Conservation (phyloP, 2,888 invertebrate species). For the Apotomis turbidana region DNA sequence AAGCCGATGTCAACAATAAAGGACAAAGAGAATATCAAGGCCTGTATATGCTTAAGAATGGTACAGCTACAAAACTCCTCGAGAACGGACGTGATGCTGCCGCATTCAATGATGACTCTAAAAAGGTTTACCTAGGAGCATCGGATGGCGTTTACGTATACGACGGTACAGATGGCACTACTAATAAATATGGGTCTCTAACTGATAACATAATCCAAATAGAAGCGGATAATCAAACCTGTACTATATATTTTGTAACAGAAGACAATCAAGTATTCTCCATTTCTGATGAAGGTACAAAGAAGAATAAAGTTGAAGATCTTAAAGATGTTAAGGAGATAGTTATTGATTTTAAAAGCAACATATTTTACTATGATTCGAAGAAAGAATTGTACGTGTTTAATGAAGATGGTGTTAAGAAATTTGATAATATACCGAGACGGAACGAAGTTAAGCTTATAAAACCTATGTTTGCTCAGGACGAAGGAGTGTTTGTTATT, state of each 20-base stretch:
- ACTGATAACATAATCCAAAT: constrained; percentile 27
- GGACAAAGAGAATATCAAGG: constrained; percentile 20
- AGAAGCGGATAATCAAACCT: constrained; percentile 33
- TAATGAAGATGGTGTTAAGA: constrained; percentile 8
- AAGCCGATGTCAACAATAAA: constrained; percentile 29
- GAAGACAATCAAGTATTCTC: constrained; percentile 20
- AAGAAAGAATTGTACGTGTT: constrained; percentile 14
- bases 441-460: constrained; percentile 16
- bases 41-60: constrained; percentile 6
- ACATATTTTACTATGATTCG: constrained; percentile 20
- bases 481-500: constrained; percentile 14
- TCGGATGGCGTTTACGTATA: constrained; percentile 31
- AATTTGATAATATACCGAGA: constrained; percentile 20
- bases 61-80: constrained; percentile 15
- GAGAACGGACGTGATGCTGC: constrained; percentile 26
- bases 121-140: constrained; percentile 32
- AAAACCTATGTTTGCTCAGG: constrained; percentile 25
- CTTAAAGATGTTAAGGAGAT: constrained; percentile 18
- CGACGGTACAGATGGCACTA: constrained; percentile 5
- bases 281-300: constrained; percentile 9
- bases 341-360: constrained; percentile 22
- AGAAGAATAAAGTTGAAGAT: constrained; percentile 12
- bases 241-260: constrained; percentile 13
- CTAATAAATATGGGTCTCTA: constrained; percentile 24
- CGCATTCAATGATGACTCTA: constrained; percentile 22